A percentile compares a stretch with the other conserved stretches of the same genome.
Evolutionary conservation across 1,140 invertebrate genomes (phyloP).

Genomic region (Cydia fagiglandana): DNA sequence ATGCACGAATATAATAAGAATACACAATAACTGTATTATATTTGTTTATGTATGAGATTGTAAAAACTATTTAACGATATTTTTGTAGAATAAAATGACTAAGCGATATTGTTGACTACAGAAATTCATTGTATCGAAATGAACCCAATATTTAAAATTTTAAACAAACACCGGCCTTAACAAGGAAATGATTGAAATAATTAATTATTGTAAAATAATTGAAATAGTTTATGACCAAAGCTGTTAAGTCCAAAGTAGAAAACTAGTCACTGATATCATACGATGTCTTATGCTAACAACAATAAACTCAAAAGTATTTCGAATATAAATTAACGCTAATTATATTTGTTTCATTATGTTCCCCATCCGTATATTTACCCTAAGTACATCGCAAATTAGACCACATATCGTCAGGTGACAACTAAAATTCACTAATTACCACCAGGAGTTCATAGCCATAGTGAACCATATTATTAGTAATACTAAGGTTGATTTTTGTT

Average conservation of each 20-base stretch:
- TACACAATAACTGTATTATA: slow-evolving; percentile 31
- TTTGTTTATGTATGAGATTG: slow-evolving; percentile 48
- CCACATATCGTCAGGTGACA: too few species aligned
- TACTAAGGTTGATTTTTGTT: too few species aligned
- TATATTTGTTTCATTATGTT: slow-evolving; percentile 33
- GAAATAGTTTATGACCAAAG: slow-evolving; percentile 32
- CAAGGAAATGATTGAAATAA: slow-evolving; percentile 34
- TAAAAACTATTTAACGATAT: slow-evolving; percentile 53
- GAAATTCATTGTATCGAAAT: slow-evolving; percentile 31
- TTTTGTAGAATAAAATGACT: slow-evolving; percentile 53
- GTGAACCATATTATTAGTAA: too few species aligned
- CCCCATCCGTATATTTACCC: neutral
- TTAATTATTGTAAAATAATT: slow-evolving; percentile 37
- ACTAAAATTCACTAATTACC: too few species aligned
- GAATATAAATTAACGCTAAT: slow-evolving; percentile 23
- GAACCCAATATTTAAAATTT: slow-evolving; percentile 18
- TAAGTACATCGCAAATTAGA: neutral
- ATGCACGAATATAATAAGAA: slow-evolving; percentile 50
- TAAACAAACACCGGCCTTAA: slow-evolving; percentile 32
- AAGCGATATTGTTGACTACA: slow-evolving; percentile 1
- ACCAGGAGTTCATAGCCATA: too few species aligned
- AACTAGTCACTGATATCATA: slow-evolving; percentile 31
- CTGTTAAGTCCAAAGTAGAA: slow-evolving; percentile 29
- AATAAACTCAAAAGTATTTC: slow-evolving; percentile 25
- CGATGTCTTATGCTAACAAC: slow-evolving; percentile 21